Conservation (phyloP, 2,888 invertebrate species). For the Geotrupes spiniger region DNA sequence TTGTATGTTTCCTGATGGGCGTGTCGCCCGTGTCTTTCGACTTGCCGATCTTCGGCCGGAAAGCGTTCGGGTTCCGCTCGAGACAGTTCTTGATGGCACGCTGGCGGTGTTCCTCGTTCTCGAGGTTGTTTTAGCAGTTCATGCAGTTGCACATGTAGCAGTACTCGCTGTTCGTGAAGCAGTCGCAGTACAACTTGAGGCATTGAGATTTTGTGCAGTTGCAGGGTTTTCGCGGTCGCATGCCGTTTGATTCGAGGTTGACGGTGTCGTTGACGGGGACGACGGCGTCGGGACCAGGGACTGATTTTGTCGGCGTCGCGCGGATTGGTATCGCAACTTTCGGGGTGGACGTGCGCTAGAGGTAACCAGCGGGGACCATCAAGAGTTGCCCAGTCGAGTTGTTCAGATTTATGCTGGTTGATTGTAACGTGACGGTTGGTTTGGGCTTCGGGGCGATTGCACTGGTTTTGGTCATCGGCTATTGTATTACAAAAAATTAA, state of each 20-base stretch:
- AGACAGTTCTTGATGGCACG: conserved; percentile 92
- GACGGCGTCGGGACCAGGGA: conserved; percentile 22
- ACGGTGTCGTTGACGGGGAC: conserved; percentile 19
- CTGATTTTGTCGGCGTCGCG: conserved; percentile 23
- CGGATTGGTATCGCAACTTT: conserved; percentile 43
- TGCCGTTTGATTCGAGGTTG: conserved; percentile 44
- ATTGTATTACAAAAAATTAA: no score
- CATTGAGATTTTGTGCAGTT: conserved; percentile 99
- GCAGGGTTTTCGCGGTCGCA: conserved; percentile 87
- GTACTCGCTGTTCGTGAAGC: conserved; percentile 99
- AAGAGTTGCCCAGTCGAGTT: conserved; percentile 53
- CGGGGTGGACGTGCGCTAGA: conserved; percentile 46
- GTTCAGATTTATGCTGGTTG: conserved; percentile 24
- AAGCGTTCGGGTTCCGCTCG: conserved; percentile 96
- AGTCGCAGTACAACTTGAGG: conserved; percentile 97
- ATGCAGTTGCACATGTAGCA: conserved; percentile 97
- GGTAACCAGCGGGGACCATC: conserved; percentile 58
- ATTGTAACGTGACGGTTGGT: conserved; percentile 15
- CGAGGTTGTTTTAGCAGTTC: conserved; percentile 94
- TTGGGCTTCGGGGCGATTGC: conserved; percentile 22
- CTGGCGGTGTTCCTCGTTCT: conserved; percentile 91
- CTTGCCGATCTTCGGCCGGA: conserved; percentile 96
- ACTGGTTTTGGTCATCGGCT: conserved; percentile 16
- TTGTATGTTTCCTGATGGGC: conserved; percentile 82
- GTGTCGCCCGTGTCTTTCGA: conserved; percentile 68